phyloP scores from a whole-genome alignment of 2,888 invertebrate genomes.

The Hemistola chrysoprasaria region DNA sequence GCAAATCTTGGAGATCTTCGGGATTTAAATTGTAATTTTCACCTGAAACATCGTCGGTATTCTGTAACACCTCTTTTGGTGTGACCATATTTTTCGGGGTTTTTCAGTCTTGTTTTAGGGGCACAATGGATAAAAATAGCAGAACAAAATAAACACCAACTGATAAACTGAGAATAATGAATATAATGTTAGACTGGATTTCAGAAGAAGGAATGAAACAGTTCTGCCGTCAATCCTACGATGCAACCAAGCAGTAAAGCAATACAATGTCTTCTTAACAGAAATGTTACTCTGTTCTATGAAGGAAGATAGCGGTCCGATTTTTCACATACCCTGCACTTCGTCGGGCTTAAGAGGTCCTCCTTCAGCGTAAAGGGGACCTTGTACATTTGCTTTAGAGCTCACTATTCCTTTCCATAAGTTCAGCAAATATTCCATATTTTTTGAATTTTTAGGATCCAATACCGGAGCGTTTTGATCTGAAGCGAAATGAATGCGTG shows the following conservation, averaged over 20 bases:
- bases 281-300: slow-evolving; percentile 26
- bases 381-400: slow-evolving; percentile 54
- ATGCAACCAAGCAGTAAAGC: slow-evolving; percentile 63
- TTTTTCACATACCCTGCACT: slow-evolving; percentile 54
- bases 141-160: slow-evolving; percentile 45
- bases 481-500: slow-evolving; percentile 24
- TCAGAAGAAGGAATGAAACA: slow-evolving; percentile 51
- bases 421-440: slow-evolving; percentile 70
- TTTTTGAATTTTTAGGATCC: slow-evolving; percentile 54
- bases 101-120: slow-evolving; percentile 40
- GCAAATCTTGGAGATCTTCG: slow-evolving; percentile 81
- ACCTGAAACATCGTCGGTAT: slow-evolving; percentile 78
- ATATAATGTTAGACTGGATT: slow-evolving; percentile 38
- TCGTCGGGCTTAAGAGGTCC: slow-evolving; percentile 68
- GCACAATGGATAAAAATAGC: slow-evolving; percentile 46
- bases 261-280: slow-evolving; percentile 54
- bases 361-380: slow-evolving; percentile 67
- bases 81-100: slow-evolving; percentile 41
- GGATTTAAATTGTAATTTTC: slow-evolving; percentile 74
- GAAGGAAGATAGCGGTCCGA: slow-evolving; percentile 14
- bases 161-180: slow-evolving; percentile 45
- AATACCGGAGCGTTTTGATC: slow-evolving; percentile 34
- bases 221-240: slow-evolving; percentile 52
- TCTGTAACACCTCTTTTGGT: slow-evolving; percentile 56
- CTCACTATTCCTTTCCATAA: slow-evolving; percentile 63